Conservation (phyloP, 2,113 vertebrate genomes). For the Nettapus auritus region DNA sequence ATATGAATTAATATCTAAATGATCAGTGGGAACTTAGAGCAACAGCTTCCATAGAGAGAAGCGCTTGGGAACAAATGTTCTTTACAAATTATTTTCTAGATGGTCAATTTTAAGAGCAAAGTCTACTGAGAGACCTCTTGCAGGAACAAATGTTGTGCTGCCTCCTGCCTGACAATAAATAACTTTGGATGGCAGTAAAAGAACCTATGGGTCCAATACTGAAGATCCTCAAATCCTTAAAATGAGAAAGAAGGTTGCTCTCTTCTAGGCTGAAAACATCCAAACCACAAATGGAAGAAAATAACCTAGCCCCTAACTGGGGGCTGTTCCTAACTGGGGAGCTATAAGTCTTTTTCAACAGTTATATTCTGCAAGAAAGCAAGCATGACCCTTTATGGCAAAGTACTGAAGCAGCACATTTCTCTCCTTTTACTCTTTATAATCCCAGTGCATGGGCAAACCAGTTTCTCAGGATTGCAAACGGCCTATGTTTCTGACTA, state of each 20-base stretch:
- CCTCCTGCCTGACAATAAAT: neutral
- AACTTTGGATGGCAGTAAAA: neutral
- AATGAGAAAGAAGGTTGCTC: neutral
- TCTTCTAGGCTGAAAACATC: neutral
- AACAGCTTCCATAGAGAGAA: neutral
- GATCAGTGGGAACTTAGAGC: neutral
- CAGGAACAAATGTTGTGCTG: neutral
- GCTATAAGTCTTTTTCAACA: neutral
- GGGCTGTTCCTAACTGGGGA: neutral
- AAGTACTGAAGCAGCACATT: neutral
- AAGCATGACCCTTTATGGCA: neutral
- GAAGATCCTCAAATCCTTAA: neutral
- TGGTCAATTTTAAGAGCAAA: neutral
- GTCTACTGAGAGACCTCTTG: neutral
- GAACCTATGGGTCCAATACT: neutral
- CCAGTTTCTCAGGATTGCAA: neutral
- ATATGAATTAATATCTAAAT: neutral
- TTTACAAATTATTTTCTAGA: neutral
- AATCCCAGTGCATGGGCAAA: neutral
- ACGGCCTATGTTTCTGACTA: neutral
- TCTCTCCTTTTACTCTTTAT: neutral
- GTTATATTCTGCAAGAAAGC: neutral
- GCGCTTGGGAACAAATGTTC: neutral
- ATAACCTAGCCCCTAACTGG: neutral
- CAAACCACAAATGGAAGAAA: neutral